These are phyloP conservation scores for Mohoua ochrocephala DNA, from an alignment of 2,113 vertebrate genomes.

Conservation along the genomic window DNA sequence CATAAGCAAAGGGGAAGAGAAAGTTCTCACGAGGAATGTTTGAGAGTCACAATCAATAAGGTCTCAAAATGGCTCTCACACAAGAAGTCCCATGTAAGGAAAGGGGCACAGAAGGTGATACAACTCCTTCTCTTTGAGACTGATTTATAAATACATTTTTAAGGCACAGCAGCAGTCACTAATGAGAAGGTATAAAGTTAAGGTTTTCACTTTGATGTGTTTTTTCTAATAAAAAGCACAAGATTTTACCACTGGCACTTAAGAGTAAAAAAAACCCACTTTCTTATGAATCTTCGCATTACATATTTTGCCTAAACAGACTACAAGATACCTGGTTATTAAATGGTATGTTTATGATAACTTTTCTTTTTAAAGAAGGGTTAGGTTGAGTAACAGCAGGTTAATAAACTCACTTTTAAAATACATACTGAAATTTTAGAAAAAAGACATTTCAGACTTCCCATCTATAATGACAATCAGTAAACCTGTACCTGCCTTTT, in stretches of 20 bases:
- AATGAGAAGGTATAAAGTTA: background rate
- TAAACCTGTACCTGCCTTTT: background rate
- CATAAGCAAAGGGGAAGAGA: background rate
- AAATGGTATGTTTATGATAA: background rate
- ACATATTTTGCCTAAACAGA: background rate
- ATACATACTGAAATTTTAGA: background rate
- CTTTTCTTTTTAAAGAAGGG: background rate
- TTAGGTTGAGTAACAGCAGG: background rate
- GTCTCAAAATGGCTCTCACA: background rate
- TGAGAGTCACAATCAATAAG: background rate
- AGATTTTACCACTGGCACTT: background rate
- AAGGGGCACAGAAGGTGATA: background rate
- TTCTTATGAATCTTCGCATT: background rate
- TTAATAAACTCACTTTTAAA: background rate
- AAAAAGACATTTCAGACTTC: background rate
- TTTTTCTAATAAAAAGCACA: background rate
- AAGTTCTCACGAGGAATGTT: background rate
- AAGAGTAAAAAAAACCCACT: background rate
- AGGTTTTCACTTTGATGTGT: background rate
- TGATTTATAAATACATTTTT: background rate
- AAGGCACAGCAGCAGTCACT: background rate
- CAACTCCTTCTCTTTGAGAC: background rate
- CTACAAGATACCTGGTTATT: background rate
- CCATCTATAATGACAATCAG: background rate
- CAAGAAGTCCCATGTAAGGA: background rate